Conservation (phyloP, 2,888 invertebrate genomes). For the Pantelozetes paolii region DNA sequence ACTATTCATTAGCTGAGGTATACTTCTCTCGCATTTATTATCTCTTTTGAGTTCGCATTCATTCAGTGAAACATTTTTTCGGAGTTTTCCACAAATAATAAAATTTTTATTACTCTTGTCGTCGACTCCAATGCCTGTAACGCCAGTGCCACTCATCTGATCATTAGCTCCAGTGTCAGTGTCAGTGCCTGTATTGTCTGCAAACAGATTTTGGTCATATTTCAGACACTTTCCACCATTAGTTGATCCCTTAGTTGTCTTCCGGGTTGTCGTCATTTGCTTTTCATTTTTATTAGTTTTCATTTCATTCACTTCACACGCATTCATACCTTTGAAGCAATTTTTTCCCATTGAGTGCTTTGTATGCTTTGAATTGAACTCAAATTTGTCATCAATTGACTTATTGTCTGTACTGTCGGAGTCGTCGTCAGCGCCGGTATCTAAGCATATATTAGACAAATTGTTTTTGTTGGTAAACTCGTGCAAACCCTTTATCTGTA, state of each 20-base stretch:
- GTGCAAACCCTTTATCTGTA: background rate
- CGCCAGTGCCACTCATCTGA: background rate
- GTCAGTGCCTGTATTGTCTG: background rate
- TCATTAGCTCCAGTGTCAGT: background rate
- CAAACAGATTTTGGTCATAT: background rate
- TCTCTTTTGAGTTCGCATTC: background rate
- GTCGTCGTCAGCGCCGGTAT: background rate
- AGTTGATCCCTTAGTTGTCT: background rate
- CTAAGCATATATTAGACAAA: background rate
- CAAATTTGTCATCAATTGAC: background rate
- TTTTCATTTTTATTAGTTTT: background rate
- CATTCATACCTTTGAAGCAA: background rate
- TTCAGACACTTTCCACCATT: background rate
- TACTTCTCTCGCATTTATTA: background rate
- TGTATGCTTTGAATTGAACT: background rate
- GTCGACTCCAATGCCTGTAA: background rate
- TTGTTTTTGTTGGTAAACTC: background rate
- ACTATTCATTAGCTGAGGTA: background rate
- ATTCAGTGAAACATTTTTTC: background rate
- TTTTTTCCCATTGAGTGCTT: background rate
- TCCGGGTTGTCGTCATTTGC: background rate
- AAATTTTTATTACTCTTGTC: background rate
- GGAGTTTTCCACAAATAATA: background rate
- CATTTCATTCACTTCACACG: conserved; percentile 5
- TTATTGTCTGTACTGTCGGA: background rate